Base-by-base conservation (phyloP, 2,888 invertebrate species). In the Drosophila colorata region DNA sequence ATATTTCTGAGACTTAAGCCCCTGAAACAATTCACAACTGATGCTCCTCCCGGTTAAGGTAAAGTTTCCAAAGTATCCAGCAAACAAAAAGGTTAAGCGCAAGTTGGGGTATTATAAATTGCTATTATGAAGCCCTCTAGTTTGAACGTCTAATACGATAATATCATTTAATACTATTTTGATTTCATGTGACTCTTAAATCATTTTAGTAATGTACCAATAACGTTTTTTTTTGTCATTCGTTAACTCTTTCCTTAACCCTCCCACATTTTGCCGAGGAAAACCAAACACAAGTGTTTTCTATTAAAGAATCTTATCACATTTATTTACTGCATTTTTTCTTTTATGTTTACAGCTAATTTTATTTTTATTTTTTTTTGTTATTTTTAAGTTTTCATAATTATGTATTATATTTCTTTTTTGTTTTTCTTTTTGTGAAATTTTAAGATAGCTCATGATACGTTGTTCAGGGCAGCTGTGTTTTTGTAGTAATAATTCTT, bases 241-340 rank as follows among this genome's bases (percentile, higher is more conserved):
- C n/a, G n/a, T n/a, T n/a, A n/a, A n/a, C 1, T 20, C 1, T 28
- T 28, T 28, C 7, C 5, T 0, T 25, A 25, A 25, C 5, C 2
- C 8, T 18, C 37, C 59, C 33, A 20, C 8, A 43, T 4, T 5
- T 7, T 7, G 7, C 25, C 25, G 2, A 7, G 6, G 3, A 31
- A 44, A 44, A 46, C 49, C 41, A 41, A 52, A 61, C 11, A 69
- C 44, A 63, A 33, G 8, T 7, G 1, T 20, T 67, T 80, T 84
- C 84, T 82, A 82, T 83, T 89, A 77, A 91, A 90, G 91, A 91
- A 91, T 91, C 91, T 91, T 91, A 91, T 91, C 91, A 91, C 91
- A 91, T 91, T 91, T 91, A 91, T 91, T 91, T 91, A 91, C 91
- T 90, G 90, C 87, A 88, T 88, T 77, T 83, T 87, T 78, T 74